Evolutionary conservation across 2,113 vertebrate genomes (phyloP), one percentile per base, ranked within the genome.

Genomic region (Thunnus thynnus): DNA sequence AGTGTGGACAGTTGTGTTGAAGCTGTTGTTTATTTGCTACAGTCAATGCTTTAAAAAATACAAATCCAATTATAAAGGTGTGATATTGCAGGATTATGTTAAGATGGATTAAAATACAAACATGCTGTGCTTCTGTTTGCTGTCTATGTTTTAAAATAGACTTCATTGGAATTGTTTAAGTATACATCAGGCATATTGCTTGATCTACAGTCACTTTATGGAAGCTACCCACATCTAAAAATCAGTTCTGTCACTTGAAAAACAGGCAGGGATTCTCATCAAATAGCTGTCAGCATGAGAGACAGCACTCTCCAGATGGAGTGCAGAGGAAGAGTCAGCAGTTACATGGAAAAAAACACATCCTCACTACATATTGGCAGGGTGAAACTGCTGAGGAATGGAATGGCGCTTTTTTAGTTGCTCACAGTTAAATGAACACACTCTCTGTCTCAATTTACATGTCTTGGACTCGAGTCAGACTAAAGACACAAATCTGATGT

Each of bases 321-420:
- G 78, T 18, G 63, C 16, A 61, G 54, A 51, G 27, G 41, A 57
- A 25, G 27, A 72, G 63, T 80, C 71, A 74, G 78, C 70, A 76
- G 48, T 56, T 36, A 13, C n/a, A 25, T 13, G 20, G 51, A 57
- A 55, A 27, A 17, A 41, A 41, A 60, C n/a, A 51, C 41, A 72
- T 48, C 56, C 48, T 47, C 50, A 57, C 16, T 30, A 22, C 22
- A 11, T 25, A 51, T 67, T 50, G 50, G 13, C 17, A 11, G 20
- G 10, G 2, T 16, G 11, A 74, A 62, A 57, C 79, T 41, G 65
- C 79, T 63, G 72, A 52, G 9, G 36, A 41, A 41, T 9, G 2
- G 3, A 22, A 13, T 1, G 32, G 13, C 5, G 30, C 17, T 32
- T 9, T 69, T 62, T 41, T 3, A 48, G 48, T 48, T 62, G 7